Evolutionary conservation across 1,140 invertebrate species (phyloP).

Genomic region (Caenorhabditis remanei): DNA sequence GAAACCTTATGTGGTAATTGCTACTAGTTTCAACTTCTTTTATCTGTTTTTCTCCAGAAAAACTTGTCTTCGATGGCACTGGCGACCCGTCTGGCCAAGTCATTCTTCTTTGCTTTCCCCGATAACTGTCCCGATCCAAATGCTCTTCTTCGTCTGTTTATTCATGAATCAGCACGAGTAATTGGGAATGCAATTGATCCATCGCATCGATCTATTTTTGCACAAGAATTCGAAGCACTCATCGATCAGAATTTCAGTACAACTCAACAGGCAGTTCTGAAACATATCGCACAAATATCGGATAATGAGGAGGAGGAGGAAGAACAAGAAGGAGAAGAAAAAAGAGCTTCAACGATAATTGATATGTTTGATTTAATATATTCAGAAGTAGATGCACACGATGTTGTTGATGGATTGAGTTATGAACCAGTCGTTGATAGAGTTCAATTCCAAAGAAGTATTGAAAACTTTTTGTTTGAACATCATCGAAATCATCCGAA

Average conservation of each 20-base stretch:
- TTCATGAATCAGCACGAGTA: slow-evolving; percentile 57
- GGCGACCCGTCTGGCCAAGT: slow-evolving; percentile 49
- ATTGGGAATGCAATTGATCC: slow-evolving; percentile 60
- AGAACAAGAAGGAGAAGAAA: background rate
- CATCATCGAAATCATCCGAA: slow-evolving; percentile 58
- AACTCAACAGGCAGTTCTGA: slow-evolving; percentile 2
- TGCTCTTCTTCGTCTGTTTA: slow-evolving; percentile 56
- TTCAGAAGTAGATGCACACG: slow-evolving; percentile 51
- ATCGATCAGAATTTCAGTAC: slow-evolving; percentile 35
- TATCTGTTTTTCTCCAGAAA: background rate
- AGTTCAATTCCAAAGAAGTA: slow-evolving; percentile 45
- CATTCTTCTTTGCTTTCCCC: slow-evolving; percentile 62
- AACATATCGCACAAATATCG: background rate
- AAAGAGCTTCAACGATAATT: background rate
- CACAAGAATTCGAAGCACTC: background rate
- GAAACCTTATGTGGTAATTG: slow-evolving; percentile 56
- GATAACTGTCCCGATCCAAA: slow-evolving; percentile 60
- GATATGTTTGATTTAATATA: slow-evolving; percentile 48
- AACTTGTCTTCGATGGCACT: slow-evolving; percentile 35
- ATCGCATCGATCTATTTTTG: background rate
- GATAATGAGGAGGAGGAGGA: slow-evolving; percentile 44
- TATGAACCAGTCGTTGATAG: slow-evolving; percentile 55
- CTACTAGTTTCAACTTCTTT: no score
- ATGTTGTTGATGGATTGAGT: slow-evolving; percentile 51
- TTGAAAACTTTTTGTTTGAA: slow-evolving; percentile 57